Evolutionary conservation across 2,797 vertebrate species (phyloP).

Genomic region (Percopsis omiscomaycus): DNA sequence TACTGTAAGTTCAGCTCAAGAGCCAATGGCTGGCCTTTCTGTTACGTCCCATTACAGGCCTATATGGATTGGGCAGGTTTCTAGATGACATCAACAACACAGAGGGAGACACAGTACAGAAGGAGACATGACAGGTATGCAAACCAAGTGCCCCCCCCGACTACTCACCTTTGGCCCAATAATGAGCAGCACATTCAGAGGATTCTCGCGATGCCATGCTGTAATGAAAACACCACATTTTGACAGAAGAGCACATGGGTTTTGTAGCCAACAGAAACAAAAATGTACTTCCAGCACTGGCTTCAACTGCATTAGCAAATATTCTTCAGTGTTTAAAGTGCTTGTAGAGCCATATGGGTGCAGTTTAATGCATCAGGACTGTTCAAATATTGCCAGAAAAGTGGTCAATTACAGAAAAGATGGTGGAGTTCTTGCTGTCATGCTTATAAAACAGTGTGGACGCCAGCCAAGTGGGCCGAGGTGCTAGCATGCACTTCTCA

Average conservation of each 20-base stretch:
- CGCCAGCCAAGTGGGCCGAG: constrained; percentile 28
- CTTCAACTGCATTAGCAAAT: constrained; percentile 5
- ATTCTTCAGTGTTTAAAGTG: neutral
- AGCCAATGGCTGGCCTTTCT: constrained; percentile 63
- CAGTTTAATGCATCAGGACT: constrained; percentile 5
- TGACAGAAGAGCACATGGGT: neutral
- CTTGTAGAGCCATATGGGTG: neutral
- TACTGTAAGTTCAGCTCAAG: constrained; percentile 63
- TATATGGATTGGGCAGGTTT: constrained; percentile 28
- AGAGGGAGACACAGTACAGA: constrained; percentile 5
- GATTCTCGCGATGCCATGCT: constrained; percentile 89
- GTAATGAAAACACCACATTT: constrained; percentile 60
- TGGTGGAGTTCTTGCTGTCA: neutral
- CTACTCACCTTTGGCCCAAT: constrained; percentile 88
- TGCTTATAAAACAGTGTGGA: neutral
- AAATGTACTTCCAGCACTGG: neutral
- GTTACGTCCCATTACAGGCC: constrained; percentile 69
- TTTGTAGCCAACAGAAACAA: neutral
- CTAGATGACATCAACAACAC: constrained; percentile 27
- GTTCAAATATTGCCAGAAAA: neutral
- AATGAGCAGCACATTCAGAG: constrained; percentile 82
- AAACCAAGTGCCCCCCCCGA: neutral
- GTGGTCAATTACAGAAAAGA: too few relatives aligned
- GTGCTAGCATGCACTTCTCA: constrained; percentile 1
- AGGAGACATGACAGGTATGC: constrained; percentile 6